Base-by-base conservation (phyloP, 2,888 invertebrate genomes). In the Dastarcus helophoroides region DNA sequence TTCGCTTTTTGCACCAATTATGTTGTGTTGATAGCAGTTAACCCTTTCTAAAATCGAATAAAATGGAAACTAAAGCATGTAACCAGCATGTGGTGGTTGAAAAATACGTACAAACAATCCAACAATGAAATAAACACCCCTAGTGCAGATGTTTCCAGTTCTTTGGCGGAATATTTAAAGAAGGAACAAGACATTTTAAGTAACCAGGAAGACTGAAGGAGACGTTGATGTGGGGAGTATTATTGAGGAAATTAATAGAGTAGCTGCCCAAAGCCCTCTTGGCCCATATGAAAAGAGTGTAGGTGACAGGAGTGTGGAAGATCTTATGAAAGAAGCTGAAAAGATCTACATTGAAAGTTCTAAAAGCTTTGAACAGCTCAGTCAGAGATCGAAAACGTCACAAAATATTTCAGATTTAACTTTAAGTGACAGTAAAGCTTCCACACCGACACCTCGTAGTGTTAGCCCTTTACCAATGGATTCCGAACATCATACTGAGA, bases 201-300 rank as follows among this genome's bases (percentile, higher is more conserved):
- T 24, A 47, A 40, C 30, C 43, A 43, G 21, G 26, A 30, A 12
- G 29, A 38, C 48, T 26, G 37, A 43, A 14, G 65, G 63, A 25
- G 71, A 72, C 42, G 66, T 71, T 28, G 78, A 78, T 57, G 71
- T 77, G 5, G 76, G 72, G 42, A 70, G 69, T 56, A 76, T 79
- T 52, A 73, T 79, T 43, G 73, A 68, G 47, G 78, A 79, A 60
- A 76, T 79, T 3, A 73, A 71, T 41, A 71, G 75, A 38, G 50
- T 61, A 14, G 60, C 61, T 6, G 60, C 61, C 1, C 53, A 60
- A 42, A 62, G 62, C 41, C 61, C 62, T 6, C 43, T 62, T 16
- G 60, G 62, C 3, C 58, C 60, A 6, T 58, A 52, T 40, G 56
- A 57, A 27, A 64, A 57, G 37, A 60, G 56, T 34, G 51, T 50